Evolutionary conservation across 2,888 invertebrate species (phyloP).

Genomic region (Neelides folsomi): DNA sequence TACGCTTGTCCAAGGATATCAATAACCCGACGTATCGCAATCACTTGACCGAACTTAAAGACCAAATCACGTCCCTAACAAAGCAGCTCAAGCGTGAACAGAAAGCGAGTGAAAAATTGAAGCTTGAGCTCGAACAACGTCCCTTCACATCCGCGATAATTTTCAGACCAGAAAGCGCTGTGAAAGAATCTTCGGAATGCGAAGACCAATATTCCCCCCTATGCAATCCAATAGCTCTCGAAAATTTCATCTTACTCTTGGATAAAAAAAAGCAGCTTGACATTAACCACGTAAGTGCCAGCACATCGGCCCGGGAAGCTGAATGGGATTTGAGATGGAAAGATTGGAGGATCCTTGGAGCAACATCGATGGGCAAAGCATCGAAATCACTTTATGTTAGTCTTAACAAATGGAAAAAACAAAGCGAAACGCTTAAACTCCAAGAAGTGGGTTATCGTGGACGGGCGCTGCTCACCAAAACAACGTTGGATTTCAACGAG

Average conservation of each 20-base stretch:
- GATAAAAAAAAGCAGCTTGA: slow-evolving; percentile 13
- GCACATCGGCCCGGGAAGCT: slow-evolving; percentile 5
- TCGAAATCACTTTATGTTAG: background rate
- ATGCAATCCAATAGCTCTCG: slow-evolving; percentile 8
- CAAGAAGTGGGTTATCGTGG: background rate
- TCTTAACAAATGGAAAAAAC: slow-evolving; percentile 1
- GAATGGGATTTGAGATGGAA: slow-evolving; percentile 11
- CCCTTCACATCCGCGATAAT: background rate
- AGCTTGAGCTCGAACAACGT: too few species aligned
- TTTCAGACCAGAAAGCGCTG: background rate
- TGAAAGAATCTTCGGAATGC: background rate
- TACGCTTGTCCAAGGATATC: slow-evolving; percentile 10
- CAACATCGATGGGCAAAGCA: background rate
- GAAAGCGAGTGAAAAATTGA: slow-evolving; percentile 3
- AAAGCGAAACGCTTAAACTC: background rate
- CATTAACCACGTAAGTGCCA: slow-evolving; percentile 9
- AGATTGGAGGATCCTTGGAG: slow-evolving; percentile 8
- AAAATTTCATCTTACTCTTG: slow-evolving; percentile 11
- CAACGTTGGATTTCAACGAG: background rate
- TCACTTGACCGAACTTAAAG: slow-evolving; percentile 10
- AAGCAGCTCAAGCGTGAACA: slow-evolving; percentile 11
- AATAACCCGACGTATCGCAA: background rate
- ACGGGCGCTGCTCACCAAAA: slow-evolving; percentile 1
- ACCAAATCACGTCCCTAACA: slow-evolving; percentile 7
- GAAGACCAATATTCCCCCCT: background rate